Evolutionary conservation across 2,888 invertebrate genomes (phyloP), one percentile per base, ranked within the genome.

Genomic region (Disparrhopalites patrizii): DNA sequence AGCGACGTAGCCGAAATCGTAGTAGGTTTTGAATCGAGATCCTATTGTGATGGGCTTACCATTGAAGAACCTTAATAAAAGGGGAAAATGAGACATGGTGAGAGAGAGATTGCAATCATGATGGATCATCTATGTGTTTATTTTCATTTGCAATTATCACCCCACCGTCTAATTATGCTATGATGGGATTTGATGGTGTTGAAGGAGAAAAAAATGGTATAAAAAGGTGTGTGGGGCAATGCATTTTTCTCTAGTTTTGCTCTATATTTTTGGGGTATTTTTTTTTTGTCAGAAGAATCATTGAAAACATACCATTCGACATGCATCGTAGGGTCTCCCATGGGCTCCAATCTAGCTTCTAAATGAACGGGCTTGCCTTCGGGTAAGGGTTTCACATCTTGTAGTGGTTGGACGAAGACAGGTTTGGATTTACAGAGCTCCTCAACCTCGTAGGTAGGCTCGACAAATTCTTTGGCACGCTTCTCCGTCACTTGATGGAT

Each of bases 11-110:
- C 98, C 98, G 79, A 98, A 98, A 78, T 99, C 98, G 77, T 94
- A 91, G 79, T 94, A 93, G 27, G 95, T 94, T 78, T 89, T 87
- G 83, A 95, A 97, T 77, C 97, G 86, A 52, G 93, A 93, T 50
- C 81, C 81, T 79, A 73, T 56, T 51, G 70, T 92, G 18, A 91
- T 87, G 8, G 91, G 86, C 77, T 33, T 40, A 7, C 66, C 66
- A 80, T 98, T 95, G 77, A 91, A 93, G 85, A 90, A 94, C 95
- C 94, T n/a, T n/a, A n/a, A n/a, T n/a, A n/a, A n/a, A n/a, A n/a
- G n/a, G n/a, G n/a, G n/a, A n/a, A n/a, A n/a, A n/a, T n/a, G n/a
- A n/a, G n/a, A n/a, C n/a, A n/a, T n/a, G n/a, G n/a, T n/a, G n/a
- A n/a, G n/a, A n/a, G n/a, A n/a, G n/a, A n/a, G n/a, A n/a, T n/a